A percentile compares a stretch with the other conserved stretches of the same genome.
These are phyloP conservation scores for Smittia aterrima DNA, from an alignment of 2,888 invertebrate species.

Conservation along the genomic window DNA sequence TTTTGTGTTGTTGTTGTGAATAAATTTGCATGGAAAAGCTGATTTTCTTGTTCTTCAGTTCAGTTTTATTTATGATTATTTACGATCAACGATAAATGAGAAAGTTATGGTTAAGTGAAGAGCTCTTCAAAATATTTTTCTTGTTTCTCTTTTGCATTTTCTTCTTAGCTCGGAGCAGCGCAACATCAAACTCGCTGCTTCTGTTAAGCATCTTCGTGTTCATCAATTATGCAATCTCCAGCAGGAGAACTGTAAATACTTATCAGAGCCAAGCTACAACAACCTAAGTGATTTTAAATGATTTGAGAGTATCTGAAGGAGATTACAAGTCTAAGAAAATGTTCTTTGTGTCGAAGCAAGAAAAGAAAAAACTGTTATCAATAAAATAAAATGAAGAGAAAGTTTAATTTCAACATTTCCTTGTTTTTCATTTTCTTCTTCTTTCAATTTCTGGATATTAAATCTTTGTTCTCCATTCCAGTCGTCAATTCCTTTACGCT, in stretches of 20 bases:
- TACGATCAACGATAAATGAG: constrained; percentile 1
- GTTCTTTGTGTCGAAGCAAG: neutral
- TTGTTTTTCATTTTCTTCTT: neutral
- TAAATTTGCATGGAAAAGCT: constrained; percentile 6
- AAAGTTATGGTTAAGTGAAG: neutral
- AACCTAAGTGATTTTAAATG: neutral
- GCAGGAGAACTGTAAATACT: constrained; percentile 1
- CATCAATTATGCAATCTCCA: constrained; percentile 2
- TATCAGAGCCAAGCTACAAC: neutral
- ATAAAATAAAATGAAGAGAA: neutral
- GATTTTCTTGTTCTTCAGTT: constrained; percentile 7
- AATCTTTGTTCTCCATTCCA: neutral
- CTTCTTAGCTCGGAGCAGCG: neutral
- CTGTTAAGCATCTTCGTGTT: constrained; percentile 1
- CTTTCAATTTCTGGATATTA: too few relatives aligned
- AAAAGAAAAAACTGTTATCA: neutral
- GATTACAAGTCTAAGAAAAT: neutral
- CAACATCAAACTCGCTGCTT: neutral
- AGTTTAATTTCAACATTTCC: neutral
- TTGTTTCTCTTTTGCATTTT: neutral
- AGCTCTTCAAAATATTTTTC: neutral
- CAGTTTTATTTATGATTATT: constrained; percentile 13
- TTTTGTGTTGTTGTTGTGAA: neutral
- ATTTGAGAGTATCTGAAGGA: neutral
- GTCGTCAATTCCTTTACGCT: too few relatives aligned